Base-by-base conservation (phyloP, 2,113 vertebrate species). In the Heliornis fulica region DNA sequence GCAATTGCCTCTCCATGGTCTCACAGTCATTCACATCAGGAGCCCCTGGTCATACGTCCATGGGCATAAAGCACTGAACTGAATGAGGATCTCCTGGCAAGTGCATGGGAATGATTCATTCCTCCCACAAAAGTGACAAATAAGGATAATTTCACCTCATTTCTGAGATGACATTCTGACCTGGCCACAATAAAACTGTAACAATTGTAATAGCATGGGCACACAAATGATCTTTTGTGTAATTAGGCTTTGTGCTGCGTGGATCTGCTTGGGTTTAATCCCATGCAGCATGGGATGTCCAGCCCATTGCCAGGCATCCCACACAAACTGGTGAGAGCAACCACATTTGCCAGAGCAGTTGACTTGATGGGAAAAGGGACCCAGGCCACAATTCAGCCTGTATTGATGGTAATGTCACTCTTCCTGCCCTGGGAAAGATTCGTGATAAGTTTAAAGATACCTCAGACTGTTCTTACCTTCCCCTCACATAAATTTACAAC, bases 71-170 rank as follows among this genome's bases (percentile, higher is more conserved):
- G 74, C 36, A 3, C 75, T 36, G 64, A 54, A 45, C 12, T 61
- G 77, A 79, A 64, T 34, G 63, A 64, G 61, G 53, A 16, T 54
- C 86, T 46, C 65, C 12, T 41, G 77, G 75, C 83, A 88, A 86
- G 81, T 41, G 74, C 89, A 57, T 3, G 1, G 1, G 76, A 88
- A 68, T 7, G 6, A 83, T 77, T 81, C 68, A 89, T 89, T 66
- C 86, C 72, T 92, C 80, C 72, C 89, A 87, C 87, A 90, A 66
- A 94, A 95, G 66, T 69, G 70, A 91, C 84, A 95, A 95, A 91
- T 69, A 80, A 88, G 61, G 75, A 87, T 75, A 87, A 94, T 96
- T 95, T 54, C 63, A 51, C 78, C 70, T 91, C 82, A 54, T 91
- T 95, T 78, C 75, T 0, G 0, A 87, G 43, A 65, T 1, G 17